These are phyloP conservation scores for Nemopilema nomurai DNA, from an alignment of 30 jellyfish, hydroid and myxozoan genomes.

Conservation along the genomic window DNA sequence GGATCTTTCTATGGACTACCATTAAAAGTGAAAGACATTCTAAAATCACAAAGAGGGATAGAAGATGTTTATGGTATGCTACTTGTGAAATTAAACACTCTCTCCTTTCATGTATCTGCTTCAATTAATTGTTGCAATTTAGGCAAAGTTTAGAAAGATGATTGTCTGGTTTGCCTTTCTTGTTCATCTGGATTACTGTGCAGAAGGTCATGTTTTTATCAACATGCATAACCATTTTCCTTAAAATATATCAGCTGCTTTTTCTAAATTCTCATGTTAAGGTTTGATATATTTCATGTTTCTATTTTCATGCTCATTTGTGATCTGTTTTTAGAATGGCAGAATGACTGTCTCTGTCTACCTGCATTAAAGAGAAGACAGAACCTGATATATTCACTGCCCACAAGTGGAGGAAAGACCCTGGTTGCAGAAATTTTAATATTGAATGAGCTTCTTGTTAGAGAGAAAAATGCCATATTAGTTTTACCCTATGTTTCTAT, in stretches of 20 bases:
- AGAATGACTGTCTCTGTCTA: slow-evolving; percentile 73
- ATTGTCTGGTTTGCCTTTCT: background rate
- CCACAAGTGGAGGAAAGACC: slow-evolving; percentile 99
- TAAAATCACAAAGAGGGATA: slow-evolving; percentile 72
- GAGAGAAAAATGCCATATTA: slow-evolving; percentile 70
- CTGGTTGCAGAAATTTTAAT: slow-evolving; percentile 94
- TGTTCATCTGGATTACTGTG: background rate
- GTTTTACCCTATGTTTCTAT: slow-evolving; percentile 95
- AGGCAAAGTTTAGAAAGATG: no score
- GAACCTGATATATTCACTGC: slow-evolving; percentile 89
- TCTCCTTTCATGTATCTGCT: background rate
- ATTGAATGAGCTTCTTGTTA: slow-evolving; percentile 77
- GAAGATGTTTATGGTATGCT: slow-evolving; percentile 73
- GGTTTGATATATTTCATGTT: no score
- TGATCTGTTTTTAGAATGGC: no score
- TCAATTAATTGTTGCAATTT: background rate
- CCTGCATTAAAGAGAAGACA: slow-evolving; percentile 55
- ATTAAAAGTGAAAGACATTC: slow-evolving; percentile 45
- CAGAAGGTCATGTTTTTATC: no score
- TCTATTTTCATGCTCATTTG: no score
- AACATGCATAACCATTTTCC: no score
- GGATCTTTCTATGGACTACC: slow-evolving; percentile 82
- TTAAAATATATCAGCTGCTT: no score
- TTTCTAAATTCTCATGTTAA: no score
- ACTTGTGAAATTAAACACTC: background rate